Evolutionary conservation across 2,888 invertebrate genomes (phyloP), one percentile per base, ranked within the genome.

Genomic region (Cantharis flavilabris): DNA sequence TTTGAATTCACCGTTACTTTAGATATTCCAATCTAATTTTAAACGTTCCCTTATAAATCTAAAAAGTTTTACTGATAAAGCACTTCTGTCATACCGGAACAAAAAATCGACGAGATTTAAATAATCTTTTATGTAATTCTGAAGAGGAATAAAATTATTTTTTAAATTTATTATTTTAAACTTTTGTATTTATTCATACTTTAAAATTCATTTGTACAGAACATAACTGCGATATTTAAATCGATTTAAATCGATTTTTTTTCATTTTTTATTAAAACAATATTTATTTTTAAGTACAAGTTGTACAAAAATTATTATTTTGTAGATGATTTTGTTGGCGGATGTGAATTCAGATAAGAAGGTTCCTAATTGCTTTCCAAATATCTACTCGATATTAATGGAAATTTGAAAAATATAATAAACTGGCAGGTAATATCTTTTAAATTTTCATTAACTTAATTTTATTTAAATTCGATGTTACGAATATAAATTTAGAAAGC

Each of bases 1-100:
- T 72, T 67, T 28, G 23, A 72, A 72, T 65, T 65, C 65, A 33
- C 20, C 14, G 30, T 33, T 67, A 65, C 65, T 65, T 28, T 64
- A 18, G 33, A 63, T 67, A 65, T 72, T 72, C 72, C 65, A 72
- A 72, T 72, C 65, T 72, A 65, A 72, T 72, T 72, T 72, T 65
- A 20, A 72, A 72, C 65, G 72, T 67, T 67, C 28, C 67, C 30
- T 33, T 72, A 72, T 67, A 72, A 72, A 67, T 67, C 49, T 20
- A 23, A 72, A 26, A 71, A 71, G n/a, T 63, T 72, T 72, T 33
- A 26, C 72, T 65, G 65, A 72, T 67, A 72, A 72, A 72, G 72
- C 67, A 65, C 72, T 65, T 33, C 72, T 67, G 67, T 72, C 72
- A 62, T 72, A 67, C 67, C 72, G 20, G 72, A 72, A 67, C 72